Evolutionary conservation across 1,140 invertebrate species (phyloP).

Genomic region (Apis florea): DNA sequence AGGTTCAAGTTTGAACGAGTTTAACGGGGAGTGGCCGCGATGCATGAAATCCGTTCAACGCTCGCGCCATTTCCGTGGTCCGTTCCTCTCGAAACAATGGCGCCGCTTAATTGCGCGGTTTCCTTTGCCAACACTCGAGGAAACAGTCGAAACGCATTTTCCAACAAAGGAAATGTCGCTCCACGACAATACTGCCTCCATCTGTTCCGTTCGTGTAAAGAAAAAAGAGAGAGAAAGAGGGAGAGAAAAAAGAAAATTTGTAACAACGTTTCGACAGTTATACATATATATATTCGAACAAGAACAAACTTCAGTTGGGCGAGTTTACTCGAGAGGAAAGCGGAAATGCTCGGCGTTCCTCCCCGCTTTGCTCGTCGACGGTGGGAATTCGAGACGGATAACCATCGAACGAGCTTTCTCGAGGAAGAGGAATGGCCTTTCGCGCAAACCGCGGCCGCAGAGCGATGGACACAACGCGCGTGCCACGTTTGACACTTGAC

Average conservation of each 20-base stretch:
- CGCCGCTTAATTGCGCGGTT: conserved; percentile 21
- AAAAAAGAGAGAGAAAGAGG: too few species aligned
- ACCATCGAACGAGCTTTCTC: conserved; percentile 28
- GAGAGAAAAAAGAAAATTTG: neutral
- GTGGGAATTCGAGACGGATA: neutral
- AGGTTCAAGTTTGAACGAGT: neutral
- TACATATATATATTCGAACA: neutral
- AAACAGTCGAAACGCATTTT: neutral
- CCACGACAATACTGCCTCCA: neutral
- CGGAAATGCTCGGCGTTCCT: conserved; percentile 15
- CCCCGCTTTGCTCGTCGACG: neutral
- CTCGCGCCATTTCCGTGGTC: conserved; percentile 13
- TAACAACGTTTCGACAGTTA: neutral
- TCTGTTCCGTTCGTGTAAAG: neutral
- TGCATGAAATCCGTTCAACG: neutral
- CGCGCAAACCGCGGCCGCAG: neutral
- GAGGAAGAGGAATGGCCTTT: neutral
- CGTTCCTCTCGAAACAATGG: conserved; percentile 21
- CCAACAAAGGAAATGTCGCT: neutral
- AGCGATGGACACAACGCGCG: conserved; percentile 16
- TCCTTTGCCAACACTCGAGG: conserved; percentile 9
- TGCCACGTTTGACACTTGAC: conserved; percentile 10
- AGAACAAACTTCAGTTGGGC: neutral
- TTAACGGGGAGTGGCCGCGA: neutral
- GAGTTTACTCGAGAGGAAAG: neutral